A percentile compares a stretch with the other conserved stretches of the same genome.
Conservation (phyloP, 1,140 invertebrate genomes). For the Drosophila hydei region DNA sequence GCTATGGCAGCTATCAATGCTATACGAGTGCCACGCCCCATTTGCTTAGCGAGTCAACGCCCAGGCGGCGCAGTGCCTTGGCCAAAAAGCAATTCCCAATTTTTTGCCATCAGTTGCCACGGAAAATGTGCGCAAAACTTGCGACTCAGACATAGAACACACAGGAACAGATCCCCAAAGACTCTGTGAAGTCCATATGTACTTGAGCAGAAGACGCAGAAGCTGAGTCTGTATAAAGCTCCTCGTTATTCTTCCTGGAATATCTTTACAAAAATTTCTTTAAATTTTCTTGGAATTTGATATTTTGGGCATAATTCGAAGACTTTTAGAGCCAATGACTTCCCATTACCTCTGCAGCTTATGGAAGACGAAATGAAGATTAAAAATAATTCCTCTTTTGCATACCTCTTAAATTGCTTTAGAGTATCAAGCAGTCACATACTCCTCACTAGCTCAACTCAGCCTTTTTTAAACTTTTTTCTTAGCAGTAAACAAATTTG, state of each 20-base stretch:
- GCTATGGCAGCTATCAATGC: conserved; percentile 64
- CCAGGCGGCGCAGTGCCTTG: conserved; percentile 38
- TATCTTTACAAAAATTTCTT: no score
- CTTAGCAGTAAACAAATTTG: conserved; percentile 72
- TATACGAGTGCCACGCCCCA: conserved; percentile 56
- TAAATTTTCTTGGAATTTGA: not conserved
- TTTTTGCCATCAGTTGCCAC: not conserved
- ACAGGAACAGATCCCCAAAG: no score
- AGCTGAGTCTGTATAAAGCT: not conserved
- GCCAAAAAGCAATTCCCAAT: conserved; percentile 59
- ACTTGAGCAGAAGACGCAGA: no score
- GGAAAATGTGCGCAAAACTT: not conserved
- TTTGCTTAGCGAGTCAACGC: conserved; percentile 46
- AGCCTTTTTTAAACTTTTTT: conserved; percentile 34
- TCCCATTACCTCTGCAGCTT: not conserved
- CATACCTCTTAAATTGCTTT: no score
- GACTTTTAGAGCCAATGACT: not conserved
- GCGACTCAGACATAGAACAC: no score
- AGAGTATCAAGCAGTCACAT: not conserved
- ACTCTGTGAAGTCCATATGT: no score
- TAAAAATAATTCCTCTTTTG: no score
- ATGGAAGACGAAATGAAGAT: not conserved
- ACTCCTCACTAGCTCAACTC: not conserved
- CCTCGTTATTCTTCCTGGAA: no score
- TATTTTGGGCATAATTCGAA: not conserved